Conservation (phyloP, 2,797 vertebrate genomes). For the Acipenser transmontanus region DNA sequence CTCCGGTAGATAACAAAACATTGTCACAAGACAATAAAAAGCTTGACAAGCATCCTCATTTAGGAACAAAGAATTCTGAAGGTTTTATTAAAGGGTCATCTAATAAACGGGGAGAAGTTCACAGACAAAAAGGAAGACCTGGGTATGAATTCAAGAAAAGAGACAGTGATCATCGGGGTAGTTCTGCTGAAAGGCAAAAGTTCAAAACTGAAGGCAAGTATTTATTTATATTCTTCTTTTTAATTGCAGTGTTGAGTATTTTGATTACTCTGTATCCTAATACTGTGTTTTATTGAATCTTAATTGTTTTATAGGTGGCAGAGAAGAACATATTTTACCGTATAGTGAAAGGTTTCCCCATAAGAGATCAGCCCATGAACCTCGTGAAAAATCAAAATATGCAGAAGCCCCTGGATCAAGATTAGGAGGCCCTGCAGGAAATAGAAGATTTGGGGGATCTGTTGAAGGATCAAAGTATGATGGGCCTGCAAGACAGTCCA, state of each 20-base stretch:
- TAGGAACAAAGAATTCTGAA: conserved; percentile 51
- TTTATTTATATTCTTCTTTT: conserved; percentile 7
- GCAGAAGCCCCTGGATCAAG: conserved; percentile 52
- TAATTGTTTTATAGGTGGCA: conserved; percentile 41
- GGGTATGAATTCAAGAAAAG: conserved; percentile 35
- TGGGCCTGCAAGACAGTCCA: conserved; percentile 40
- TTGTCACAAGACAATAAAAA: conserved; percentile 12
- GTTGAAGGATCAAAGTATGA: conserved; percentile 61
- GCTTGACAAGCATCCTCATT: conserved; percentile 9
- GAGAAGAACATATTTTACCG: conserved; percentile 60
- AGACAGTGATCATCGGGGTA: conserved; percentile 29
- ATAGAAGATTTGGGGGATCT: conserved; percentile 56
- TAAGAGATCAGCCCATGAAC: conserved; percentile 58
- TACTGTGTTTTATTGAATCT: conserved; percentile 11
- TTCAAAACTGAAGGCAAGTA: conserved; percentile 51
- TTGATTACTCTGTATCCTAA: conserved; percentile 18
- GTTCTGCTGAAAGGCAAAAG: conserved; percentile 42
- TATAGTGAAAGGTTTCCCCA: conserved; percentile 56
- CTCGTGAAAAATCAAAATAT: conserved; percentile 54
- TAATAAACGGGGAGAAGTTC: conserved; percentile 28
- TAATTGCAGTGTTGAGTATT: conserved; percentile 18
- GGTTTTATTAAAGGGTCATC: conserved; percentile 12
- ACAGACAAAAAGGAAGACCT: conserved; percentile 31
- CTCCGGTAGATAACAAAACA: conserved; percentile 44
- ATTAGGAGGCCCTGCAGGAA: conserved; percentile 58